A percentile compares a stretch with the other conserved stretches of the same genome.
Conservation (phyloP, 1,140 invertebrate genomes). For the Lysiphlebus fabarum region DNA sequence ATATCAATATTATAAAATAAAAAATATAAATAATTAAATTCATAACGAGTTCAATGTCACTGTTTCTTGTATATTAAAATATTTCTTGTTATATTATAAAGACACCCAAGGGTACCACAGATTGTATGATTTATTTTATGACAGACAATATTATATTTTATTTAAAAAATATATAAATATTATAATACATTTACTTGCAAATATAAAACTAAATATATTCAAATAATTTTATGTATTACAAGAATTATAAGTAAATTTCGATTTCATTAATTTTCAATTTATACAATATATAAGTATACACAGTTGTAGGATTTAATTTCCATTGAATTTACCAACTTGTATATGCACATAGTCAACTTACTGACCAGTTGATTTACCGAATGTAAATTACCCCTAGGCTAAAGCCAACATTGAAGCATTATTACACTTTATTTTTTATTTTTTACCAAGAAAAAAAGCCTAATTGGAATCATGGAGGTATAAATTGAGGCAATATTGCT, state of each 20-base stretch:
- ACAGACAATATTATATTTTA: constrained; percentile 13
- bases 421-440: too few species aligned
- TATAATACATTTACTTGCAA: background rate
- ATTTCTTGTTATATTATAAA: constrained; percentile 1
- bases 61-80: constrained; percentile 7
- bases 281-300: too few species aligned
- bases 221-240: background rate
- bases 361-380: background rate
- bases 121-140: constrained; percentile 40
- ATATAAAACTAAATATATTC: background rate
- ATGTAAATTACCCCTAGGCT: too few species aligned
- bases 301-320: constrained; percentile 12
- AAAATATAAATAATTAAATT: constrained; percentile 2
- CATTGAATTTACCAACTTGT: constrained; percentile 3
- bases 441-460: background rate
- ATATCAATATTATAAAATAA: too few species aligned
- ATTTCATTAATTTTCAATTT: constrained; percentile 28
- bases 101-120: constrained; percentile 17
- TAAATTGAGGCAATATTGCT: background rate
- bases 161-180: too few species aligned
- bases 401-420: too few species aligned
- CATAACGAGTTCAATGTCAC: constrained; percentile 15
- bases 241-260: constrained; percentile 17
- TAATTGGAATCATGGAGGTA: constrained; percentile 13
- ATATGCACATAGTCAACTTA: background rate